phyloP scores from a whole-genome alignment of 2,113 vertebrate genomes.

The Chionomys nivalis region DNA sequence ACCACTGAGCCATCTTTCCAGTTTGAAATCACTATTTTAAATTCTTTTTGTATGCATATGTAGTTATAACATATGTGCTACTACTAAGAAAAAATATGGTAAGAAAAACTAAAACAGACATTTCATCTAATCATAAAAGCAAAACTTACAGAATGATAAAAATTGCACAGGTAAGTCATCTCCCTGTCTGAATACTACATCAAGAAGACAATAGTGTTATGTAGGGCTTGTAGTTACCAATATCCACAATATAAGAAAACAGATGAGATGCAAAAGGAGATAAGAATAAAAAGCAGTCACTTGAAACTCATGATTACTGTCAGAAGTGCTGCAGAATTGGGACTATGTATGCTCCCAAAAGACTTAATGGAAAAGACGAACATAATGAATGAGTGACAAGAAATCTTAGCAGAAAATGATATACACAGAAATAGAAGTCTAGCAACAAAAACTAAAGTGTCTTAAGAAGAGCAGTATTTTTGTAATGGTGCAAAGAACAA shows the following conservation, averaged over 20 bases:
- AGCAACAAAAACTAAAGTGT: background rate
- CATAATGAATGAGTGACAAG: background rate
- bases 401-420: background rate
- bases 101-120: background rate
- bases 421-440: background rate
- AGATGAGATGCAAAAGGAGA: background rate
- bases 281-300: background rate
- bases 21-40: background rate
- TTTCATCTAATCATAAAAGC: background rate
- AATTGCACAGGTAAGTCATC: background rate
- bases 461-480: background rate
- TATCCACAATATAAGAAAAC: background rate
- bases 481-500: background rate
- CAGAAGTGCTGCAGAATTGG: background rate
- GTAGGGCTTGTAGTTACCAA: background rate
- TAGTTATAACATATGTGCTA: background rate
- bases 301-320: background rate
- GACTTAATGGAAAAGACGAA: background rate
- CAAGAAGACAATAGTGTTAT: background rate
- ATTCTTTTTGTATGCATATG: background rate
- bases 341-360: background rate
- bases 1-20: background rate
- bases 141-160: background rate
- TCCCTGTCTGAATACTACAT: background rate
- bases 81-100: background rate